A percentile compares a stretch with the other conserved stretches of the same genome.
These are phyloP conservation scores for Morpho deidamia DNA, from an alignment of 2,888 invertebrate genomes.

Conservation along the genomic window DNA sequence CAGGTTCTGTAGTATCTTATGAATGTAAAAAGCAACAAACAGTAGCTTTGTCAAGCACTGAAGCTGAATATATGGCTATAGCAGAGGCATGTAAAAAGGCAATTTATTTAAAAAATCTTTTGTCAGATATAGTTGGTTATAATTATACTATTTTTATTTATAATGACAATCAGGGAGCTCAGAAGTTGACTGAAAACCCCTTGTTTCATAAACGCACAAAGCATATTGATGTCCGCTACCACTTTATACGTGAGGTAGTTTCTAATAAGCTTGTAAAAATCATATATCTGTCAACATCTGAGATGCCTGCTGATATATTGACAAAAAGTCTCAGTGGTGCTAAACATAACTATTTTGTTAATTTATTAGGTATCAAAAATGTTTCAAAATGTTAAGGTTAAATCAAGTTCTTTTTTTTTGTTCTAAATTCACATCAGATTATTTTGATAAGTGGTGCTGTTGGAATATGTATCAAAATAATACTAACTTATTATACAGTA, in stretches of 20 bases:
- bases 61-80: slow-evolving; percentile 1
- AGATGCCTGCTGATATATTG: not conserved
- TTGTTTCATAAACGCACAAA: slow-evolving; percentile 2
- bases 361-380: too few species aligned
- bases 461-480: too few species aligned
- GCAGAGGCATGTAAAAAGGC: slow-evolving; percentile 3
- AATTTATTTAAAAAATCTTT: not conserved
- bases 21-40: not conserved
- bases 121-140: not conserved
- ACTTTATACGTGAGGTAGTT: not conserved
- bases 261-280: not conserved
- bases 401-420: too few species aligned
- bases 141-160: not conserved
- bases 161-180: not conserved
- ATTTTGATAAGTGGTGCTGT: too few species aligned
- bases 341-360: too few species aligned
- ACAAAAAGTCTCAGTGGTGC: not conserved
- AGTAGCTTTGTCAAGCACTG: slow-evolving; percentile 1
- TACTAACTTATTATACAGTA: too few species aligned
- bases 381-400: too few species aligned
- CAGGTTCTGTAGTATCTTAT: not conserved
- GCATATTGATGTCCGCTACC: not conserved
- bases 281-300: not conserved
- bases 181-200: not conserved
- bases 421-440: too few species aligned